A percentile compares a stretch with the other conserved stretches of the same genome.
phyloP scores from a whole-genome alignment of 35 echinoderm and acorn worm species.

The Ophiothrix spiculata region DNA sequence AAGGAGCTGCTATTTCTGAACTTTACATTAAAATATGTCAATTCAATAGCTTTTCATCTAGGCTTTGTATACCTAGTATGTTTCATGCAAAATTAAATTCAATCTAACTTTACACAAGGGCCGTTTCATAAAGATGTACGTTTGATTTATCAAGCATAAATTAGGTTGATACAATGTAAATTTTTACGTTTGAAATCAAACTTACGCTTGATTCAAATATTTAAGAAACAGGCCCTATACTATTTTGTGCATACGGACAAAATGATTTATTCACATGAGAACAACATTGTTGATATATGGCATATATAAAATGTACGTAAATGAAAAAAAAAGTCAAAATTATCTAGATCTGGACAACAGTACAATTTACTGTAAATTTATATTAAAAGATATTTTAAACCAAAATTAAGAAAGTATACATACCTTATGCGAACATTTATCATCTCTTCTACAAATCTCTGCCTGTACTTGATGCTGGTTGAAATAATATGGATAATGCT shows the following conservation, averaged over 20 bases:
- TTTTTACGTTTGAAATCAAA: too few species aligned
- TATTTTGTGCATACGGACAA: neutral
- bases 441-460: conserved; percentile 25
- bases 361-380: neutral
- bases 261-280: neutral
- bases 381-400: neutral
- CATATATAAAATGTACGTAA: neutral
- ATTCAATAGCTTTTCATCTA: neutral
- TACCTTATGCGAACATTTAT: conserved; percentile 44
- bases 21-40: neutral
- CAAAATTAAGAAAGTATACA: neutral
- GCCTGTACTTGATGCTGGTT: conserved; percentile 13
- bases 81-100: neutral
- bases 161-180: too few species aligned
- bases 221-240: too few species aligned
- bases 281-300: neutral
- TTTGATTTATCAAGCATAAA: too few species aligned
- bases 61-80: neutral
- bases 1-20: neutral
- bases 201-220: too few species aligned
- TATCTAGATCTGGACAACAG: neutral
- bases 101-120: neutral
- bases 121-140: neutral
- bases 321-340: neutral
- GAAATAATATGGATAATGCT: conserved; percentile 57